A percentile compares a stretch with the other conserved stretches of the same genome.
Conservation (phyloP, 1,140 invertebrate genomes). For the Artemia franciscana region DNA sequence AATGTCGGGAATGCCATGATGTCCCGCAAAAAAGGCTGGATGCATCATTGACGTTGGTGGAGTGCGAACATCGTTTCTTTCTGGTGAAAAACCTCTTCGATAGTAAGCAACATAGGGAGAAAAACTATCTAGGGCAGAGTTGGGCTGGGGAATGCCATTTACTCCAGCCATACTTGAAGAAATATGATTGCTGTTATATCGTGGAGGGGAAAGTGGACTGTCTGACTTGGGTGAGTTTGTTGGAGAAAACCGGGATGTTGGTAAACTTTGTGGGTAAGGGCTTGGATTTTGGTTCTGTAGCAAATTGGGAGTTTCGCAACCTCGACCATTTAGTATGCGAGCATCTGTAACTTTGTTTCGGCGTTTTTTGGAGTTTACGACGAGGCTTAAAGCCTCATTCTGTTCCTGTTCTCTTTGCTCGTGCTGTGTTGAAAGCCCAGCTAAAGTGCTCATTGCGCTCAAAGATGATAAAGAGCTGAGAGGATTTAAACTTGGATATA, state of each 20-base stretch:
- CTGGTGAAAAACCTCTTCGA: neutral
- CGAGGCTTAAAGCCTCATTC: constrained; percentile 75
- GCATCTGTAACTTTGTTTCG: constrained; percentile 77
- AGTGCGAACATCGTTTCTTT: constrained; percentile 15
- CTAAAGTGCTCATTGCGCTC: constrained; percentile 4
- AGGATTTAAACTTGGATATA: constrained; percentile 12
- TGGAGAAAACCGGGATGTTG: neutral
- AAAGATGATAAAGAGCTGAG: neutral
- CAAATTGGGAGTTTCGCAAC: neutral
- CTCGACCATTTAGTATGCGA: constrained; percentile 25
- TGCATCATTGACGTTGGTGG: constrained; percentile 23
- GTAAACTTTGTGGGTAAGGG: neutral
- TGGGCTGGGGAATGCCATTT: constrained; percentile 12
- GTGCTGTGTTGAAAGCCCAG: constrained; percentile 25
- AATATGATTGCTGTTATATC: constrained; percentile 10
- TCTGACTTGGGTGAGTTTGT: neutral
- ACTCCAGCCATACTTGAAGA: constrained; percentile 14
- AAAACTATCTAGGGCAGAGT: constrained; percentile 11
- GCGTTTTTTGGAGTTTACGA: constrained; percentile 76
- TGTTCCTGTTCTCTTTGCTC: constrained; percentile 38
- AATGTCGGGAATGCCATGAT: constrained; percentile 18
- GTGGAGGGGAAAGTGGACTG: neutral
- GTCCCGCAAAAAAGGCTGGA: constrained; percentile 22
- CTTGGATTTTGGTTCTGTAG: neutral
- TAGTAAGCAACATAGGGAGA: neutral